These are phyloP conservation scores for Catocala fraxini DNA, from an alignment of 2,888 invertebrate species.

Conservation along the genomic window DNA sequence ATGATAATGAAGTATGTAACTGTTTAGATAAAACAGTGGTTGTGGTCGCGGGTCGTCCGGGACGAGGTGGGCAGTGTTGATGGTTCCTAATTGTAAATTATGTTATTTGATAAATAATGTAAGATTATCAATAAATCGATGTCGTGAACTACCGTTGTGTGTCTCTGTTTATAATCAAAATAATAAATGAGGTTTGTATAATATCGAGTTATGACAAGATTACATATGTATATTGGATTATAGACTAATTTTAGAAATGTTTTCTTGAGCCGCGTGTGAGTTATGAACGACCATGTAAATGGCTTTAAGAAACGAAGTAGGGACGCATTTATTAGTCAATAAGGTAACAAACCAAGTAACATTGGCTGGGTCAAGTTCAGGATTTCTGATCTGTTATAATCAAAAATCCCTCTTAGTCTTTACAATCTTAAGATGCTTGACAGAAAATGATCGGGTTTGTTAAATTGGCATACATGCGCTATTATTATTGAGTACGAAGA, in stretches of 20 bases:
- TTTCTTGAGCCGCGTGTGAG: not conserved
- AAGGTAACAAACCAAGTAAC: too few species aligned
- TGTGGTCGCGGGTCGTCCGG: not conserved
- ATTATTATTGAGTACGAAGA: too few species aligned
- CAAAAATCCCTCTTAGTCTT: too few species aligned
- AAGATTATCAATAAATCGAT: constrained; percentile 3
- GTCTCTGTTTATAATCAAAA: not conserved
- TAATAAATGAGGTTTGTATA: constrained; percentile 4
- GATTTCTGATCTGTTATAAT: too few species aligned
- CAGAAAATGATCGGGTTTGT: too few species aligned
- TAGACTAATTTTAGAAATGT: not conserved
- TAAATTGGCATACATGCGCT: too few species aligned
- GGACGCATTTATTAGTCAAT: too few species aligned
- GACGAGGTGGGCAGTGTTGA: constrained; percentile 9
- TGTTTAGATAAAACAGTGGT: constrained; percentile 5
- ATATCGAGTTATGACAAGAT: not conserved
- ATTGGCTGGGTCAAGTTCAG: too few species aligned
- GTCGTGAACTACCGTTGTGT: constrained; percentile 7
- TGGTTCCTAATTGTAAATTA: constrained; percentile 8
- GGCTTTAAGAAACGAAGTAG: too few species aligned
- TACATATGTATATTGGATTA: not conserved
- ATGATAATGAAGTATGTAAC: constrained; percentile 17
- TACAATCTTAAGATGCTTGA: too few species aligned
- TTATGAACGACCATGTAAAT: not conserved
- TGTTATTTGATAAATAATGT: constrained; percentile 3